A percentile compares a stretch with the other conserved stretches of the same genome.
Conservation (phyloP, 2,113 vertebrate species). For the Microcebus lehilahytsara region DNA sequence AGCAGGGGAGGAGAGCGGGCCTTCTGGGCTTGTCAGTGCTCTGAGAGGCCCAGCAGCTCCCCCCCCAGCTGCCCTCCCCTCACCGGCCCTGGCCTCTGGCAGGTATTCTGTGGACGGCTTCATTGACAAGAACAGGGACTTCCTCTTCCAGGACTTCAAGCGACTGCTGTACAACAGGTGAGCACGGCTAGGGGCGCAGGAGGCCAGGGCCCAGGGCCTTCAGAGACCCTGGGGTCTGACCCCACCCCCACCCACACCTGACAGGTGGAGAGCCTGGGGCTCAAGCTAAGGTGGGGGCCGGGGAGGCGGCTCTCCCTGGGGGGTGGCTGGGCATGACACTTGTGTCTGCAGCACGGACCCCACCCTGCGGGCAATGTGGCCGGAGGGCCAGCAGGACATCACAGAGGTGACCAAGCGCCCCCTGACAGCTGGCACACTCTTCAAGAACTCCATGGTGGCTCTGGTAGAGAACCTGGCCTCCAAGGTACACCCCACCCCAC, state of each 20-base stretch:
- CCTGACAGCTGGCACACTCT: conserved; percentile 91
- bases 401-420: conserved; percentile 96
- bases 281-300: neutral
- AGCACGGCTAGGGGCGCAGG: neutral
- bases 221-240: neutral
- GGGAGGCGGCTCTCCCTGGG: neutral
- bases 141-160: conserved; percentile 97
- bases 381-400: conserved; percentile 94
- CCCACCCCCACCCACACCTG: neutral
- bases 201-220: neutral
- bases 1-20: neutral
- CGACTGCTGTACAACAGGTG: conserved; percentile 95
- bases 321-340: neutral
- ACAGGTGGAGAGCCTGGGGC: neutral
- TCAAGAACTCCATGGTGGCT: conserved; percentile 96
- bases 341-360: conserved; percentile 84
- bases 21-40: neutral
- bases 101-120: conserved; percentile 96
- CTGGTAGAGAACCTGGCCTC: conserved; percentile 93
- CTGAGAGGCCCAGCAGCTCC: neutral
- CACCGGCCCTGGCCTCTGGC: neutral
- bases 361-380: conserved; percentile 94
- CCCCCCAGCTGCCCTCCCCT: neutral
- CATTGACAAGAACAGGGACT: conserved; percentile 96
- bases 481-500: conserved; percentile 85